A percentile compares a stretch with the other conserved stretches of the same genome.
phyloP scores from a whole-genome alignment of 2,888 invertebrate species.

The Penaeus monodon region DNA sequence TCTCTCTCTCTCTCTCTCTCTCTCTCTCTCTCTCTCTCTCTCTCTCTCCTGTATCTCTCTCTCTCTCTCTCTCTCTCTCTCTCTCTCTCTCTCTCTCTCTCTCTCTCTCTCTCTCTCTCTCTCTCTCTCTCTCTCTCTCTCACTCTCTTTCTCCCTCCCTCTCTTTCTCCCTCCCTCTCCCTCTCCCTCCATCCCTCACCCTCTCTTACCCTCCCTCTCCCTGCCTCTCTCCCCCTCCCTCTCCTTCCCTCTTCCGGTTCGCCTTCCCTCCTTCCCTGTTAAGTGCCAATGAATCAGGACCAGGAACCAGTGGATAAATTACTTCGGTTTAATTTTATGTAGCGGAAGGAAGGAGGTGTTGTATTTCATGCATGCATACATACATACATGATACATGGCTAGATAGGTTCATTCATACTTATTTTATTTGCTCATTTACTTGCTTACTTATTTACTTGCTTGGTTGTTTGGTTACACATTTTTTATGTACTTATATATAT shows the following conservation, averaged over 20 bases:
- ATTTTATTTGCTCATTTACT: too few species aligned
- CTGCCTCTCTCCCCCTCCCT: neutral
- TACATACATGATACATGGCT: too few species aligned
- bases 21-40: constrained; percentile 19
- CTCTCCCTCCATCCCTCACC: neutral
- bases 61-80: constrained; percentile 8
- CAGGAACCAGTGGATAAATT: neutral
- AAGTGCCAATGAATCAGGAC: neutral
- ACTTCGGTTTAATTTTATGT: neutral
- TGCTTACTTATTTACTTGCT: too few species aligned
- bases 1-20: neutral
- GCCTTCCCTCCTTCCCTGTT: neutral
- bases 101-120: neutral
- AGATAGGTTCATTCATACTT: too few species aligned
- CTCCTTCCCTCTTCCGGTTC: neutral
- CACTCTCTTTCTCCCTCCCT: neutral
- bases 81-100: neutral
- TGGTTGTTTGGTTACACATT: too few species aligned
- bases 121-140: neutral
- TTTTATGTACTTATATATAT: too few species aligned
- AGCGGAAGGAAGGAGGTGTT: too few species aligned
- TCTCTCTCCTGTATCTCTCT: constrained; percentile 14
- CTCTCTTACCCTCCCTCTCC: neutral
- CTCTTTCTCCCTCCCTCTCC: too few species aligned
- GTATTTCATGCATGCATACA: too few species aligned